These are phyloP conservation scores for Palythoa caribaeorum DNA, from an alignment of 92 coral and sea anemone genomes.

Conservation along the genomic window DNA sequence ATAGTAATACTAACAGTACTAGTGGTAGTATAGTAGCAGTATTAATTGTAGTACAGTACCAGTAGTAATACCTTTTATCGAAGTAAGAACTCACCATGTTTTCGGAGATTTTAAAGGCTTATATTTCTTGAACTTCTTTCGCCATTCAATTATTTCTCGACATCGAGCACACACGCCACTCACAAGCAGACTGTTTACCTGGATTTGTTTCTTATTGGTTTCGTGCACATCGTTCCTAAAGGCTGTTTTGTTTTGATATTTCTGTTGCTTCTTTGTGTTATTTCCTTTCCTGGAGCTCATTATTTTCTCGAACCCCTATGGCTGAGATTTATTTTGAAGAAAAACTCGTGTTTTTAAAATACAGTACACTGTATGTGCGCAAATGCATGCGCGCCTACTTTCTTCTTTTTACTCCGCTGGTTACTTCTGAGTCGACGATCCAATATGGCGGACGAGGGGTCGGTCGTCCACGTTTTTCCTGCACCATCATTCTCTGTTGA, in stretches of 20 bases:
- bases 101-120: conserved; percentile 92
- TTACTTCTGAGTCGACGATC: conserved; percentile 24
- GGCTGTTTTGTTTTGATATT: conserved; percentile 79
- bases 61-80: neutral
- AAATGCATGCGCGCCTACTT: conserved; percentile 33
- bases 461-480: conserved; percentile 62
- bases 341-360: neutral
- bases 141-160: conserved; percentile 92
- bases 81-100: conserved; percentile 77
- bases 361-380: neutral
- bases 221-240: conserved; percentile 90
- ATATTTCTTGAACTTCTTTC: conserved; percentile 91
- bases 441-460: conserved; percentile 68
- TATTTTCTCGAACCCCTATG: neutral
- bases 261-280: conserved; percentile 82
- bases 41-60: too few relatives aligned
- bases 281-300: conserved; percentile 89
- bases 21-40: neutral
- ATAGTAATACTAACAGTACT: too few relatives aligned
- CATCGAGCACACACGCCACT: conserved; percentile 93
- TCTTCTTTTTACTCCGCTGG: conserved; percentile 33
- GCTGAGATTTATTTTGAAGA: neutral
- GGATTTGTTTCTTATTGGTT: conserved; percentile 73
- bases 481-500: conserved; percentile 61
- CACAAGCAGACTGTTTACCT: conserved; percentile 79